These are phyloP conservation scores for Leptoclinus maculatus DNA, from an alignment of 2,797 vertebrate species.

Conservation along the genomic window DNA sequence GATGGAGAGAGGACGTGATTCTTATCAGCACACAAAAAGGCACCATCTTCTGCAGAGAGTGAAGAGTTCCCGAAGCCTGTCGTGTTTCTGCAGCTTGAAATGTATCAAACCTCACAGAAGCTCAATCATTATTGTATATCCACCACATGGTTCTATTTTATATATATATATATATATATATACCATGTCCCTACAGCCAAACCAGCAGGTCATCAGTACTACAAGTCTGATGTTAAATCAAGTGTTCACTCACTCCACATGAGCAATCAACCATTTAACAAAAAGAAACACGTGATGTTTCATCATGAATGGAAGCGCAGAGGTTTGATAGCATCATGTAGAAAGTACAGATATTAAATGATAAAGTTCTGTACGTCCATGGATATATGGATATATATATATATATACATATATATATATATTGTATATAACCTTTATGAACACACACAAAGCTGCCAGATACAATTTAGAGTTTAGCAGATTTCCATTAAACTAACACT, in stretches of 20 bases:
- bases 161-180: no score
- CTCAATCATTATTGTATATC: background rate
- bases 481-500: slow-evolving; percentile 6
- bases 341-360: background rate
- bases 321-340: background rate
- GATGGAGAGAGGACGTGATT: slow-evolving; percentile 24
- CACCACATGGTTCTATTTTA: background rate
- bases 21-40: slow-evolving; percentile 4
- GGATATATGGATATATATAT: no score
- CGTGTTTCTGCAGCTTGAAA: background rate
- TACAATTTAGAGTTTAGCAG: background rate
- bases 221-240: no score
- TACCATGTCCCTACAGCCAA: no score
- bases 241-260: no score
- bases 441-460: background rate
- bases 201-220: no score
- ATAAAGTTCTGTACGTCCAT: background rate
- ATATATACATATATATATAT: no score
- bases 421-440: background rate
- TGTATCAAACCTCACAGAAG: background rate
- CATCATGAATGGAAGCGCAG: background rate
- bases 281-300: no score
- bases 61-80: background rate
- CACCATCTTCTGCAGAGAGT: slow-evolving; percentile 1
- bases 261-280: no score